These are phyloP conservation scores for Cryptophagus acutangulus DNA, from an alignment of 2,888 invertebrate species.

Conservation along the genomic window DNA sequence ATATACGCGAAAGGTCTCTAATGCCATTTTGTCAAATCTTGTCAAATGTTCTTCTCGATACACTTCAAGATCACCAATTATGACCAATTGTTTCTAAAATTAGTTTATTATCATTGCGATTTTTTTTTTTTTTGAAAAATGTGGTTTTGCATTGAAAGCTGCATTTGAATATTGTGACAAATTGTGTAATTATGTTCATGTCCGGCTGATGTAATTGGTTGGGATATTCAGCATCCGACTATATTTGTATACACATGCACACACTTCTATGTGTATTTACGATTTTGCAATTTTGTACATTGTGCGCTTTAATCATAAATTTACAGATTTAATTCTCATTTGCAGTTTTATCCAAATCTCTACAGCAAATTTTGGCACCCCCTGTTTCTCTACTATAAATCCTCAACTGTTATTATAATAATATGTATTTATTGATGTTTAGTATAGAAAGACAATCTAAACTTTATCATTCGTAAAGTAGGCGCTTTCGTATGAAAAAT, in stretches of 20 bases:
- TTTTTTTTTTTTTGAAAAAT: not conserved
- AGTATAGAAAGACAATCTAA: slow-evolving; percentile 16
- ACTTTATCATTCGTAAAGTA: slow-evolving; percentile 23
- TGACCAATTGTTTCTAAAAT: not conserved
- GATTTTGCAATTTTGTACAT: not conserved
- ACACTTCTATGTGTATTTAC: too few relatives aligned
- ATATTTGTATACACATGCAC: too few relatives aligned
- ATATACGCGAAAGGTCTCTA: not conserved
- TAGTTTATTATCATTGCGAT: too few relatives aligned
- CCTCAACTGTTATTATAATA: too few relatives aligned
- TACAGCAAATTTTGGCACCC: too few relatives aligned
- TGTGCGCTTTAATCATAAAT: too few relatives aligned
- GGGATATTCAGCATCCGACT: too few relatives aligned
- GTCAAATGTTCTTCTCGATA: not conserved
- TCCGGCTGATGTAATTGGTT: too few relatives aligned
- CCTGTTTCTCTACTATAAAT: too few relatives aligned
- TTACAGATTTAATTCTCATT: too few relatives aligned
- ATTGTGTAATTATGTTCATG: not conserved
- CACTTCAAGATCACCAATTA: not conserved
- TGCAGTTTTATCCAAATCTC: too few relatives aligned
- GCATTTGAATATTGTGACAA: not conserved
- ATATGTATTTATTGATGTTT: slow-evolving; percentile 1
- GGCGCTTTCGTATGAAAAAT: slow-evolving; percentile 22
- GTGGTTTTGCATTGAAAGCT: not conserved
- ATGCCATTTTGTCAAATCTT: not conserved